Conservation (phyloP, 2,888 invertebrate genomes). For the Isoperla grammatica region DNA sequence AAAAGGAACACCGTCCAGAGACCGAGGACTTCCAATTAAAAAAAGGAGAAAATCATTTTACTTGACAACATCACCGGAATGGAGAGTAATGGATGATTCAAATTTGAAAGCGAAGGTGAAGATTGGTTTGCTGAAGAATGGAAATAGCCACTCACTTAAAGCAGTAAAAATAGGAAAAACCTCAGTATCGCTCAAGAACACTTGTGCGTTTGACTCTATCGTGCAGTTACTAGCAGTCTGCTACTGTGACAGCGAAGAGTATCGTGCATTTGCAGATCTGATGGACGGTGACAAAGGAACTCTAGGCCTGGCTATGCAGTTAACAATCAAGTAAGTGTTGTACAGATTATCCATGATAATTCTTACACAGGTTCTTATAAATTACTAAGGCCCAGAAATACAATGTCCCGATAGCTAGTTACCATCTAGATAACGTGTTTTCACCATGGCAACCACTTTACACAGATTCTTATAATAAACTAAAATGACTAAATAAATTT, state of each 20-base stretch:
- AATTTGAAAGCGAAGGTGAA: neutral
- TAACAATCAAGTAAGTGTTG: neutral
- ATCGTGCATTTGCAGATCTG: neutral
- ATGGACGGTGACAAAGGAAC: neutral
- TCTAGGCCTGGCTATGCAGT: neutral
- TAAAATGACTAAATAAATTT: too few species aligned
- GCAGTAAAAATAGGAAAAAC: neutral
- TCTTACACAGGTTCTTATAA: too few species aligned
- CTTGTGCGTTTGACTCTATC: conserved; percentile 2
- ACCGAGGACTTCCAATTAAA: neutral
- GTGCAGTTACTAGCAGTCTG: neutral
- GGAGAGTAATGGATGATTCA: neutral
- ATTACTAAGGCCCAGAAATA: too few species aligned
- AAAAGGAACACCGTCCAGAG: neutral
- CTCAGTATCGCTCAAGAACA: neutral
- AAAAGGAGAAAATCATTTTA: neutral
- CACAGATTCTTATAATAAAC: too few species aligned
- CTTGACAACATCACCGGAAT: conserved; percentile 4
- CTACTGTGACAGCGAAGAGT: conserved; percentile 9
- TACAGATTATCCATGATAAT: too few species aligned
- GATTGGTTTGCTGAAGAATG: conserved; percentile 6
- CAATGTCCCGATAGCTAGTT: too few species aligned
- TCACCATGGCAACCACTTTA: too few species aligned
- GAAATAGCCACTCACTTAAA: neutral
- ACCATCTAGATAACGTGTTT: too few species aligned